A percentile compares a stretch with the other conserved stretches of the same genome.
These are phyloP conservation scores for Paramormyrops hopkinsi DNA, from an alignment of 2,797 vertebrate species.

Conservation along the genomic window DNA sequence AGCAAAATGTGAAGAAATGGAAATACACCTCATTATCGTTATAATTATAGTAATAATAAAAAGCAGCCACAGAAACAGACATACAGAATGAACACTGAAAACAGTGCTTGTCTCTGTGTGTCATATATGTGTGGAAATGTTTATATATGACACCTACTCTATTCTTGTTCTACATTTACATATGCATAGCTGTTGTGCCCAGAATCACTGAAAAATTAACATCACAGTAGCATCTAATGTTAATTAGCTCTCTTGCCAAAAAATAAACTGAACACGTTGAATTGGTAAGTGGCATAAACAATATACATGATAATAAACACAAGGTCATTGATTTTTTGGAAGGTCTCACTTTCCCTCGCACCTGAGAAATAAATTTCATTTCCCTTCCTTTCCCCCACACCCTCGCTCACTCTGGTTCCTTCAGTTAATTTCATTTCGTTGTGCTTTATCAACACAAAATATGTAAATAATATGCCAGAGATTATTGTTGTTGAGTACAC, in stretches of 20 bases:
- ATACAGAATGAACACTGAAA: not conserved
- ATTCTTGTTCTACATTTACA: not conserved
- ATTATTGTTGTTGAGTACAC: not conserved
- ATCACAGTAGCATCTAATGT: not conserved
- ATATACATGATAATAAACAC: not conserved
- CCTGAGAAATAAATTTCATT: not conserved
- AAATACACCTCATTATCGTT: not conserved
- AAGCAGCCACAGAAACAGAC: not conserved
- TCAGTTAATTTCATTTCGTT: not conserved
- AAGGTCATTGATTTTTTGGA: not conserved
- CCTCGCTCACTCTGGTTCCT: conserved; percentile 19
- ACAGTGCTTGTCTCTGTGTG: not conserved
- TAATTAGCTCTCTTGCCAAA: not conserved
- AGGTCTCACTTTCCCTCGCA: not conserved
- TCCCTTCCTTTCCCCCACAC: conserved; percentile 1
- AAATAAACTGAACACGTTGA: not conserved
- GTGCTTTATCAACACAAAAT: not conserved
- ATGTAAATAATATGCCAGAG: not conserved
- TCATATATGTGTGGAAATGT: not conserved
- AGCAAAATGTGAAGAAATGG: not conserved
- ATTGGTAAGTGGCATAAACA: not conserved
- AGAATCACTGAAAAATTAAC: not conserved
- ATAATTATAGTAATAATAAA: not conserved
- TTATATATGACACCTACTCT: not conserved
- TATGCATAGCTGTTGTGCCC: not conserved